A percentile compares a stretch with the other conserved stretches of the same genome.
Evolutionary conservation across 2,888 invertebrate species (phyloP).

Genomic region (Idaea straminata): DNA sequence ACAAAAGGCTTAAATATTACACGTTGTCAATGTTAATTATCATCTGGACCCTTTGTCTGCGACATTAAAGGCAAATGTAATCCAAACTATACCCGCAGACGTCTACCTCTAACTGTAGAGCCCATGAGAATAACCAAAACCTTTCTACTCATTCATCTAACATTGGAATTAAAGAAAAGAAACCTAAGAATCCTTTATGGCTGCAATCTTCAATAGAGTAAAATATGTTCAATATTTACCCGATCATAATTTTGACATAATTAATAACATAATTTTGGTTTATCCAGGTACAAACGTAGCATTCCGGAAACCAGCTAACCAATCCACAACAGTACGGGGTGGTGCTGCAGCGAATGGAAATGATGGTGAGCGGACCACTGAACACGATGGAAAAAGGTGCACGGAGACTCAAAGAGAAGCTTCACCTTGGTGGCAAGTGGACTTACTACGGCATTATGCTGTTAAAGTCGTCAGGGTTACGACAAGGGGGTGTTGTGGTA

Average conservation of each 20-base stretch:
- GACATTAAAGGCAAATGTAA: too few relatives aligned
- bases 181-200: background rate
- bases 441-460: constrained; percentile 90
- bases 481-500: constrained; percentile 89
- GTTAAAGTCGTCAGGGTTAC: constrained; percentile 92
- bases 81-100: too few relatives aligned
- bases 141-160: too few relatives aligned
- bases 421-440: constrained; percentile 96
- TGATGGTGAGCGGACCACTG: constrained; percentile 90
- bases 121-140: too few relatives aligned
- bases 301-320: constrained; percentile 92
- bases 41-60: too few relatives aligned
- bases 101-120: too few relatives aligned
- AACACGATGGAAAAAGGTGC: constrained; percentile 93
- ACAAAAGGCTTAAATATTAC: too few relatives aligned
- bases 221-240: too few relatives aligned
- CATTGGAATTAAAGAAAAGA: background rate
- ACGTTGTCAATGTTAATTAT: too few relatives aligned
- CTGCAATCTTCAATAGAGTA: constrained; percentile 4
- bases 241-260: too few relatives aligned
- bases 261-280: background rate
- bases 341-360: constrained; percentile 92
- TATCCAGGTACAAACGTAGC: constrained; percentile 90
- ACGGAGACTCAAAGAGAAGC: constrained; percentile 94
- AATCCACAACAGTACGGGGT: constrained; percentile 92